A percentile compares a stretch with the other conserved stretches of the same genome.
phyloP scores from a whole-genome alignment of 2,113 vertebrate genomes.

The Boulengeromyrus knoepffleri region DNA sequence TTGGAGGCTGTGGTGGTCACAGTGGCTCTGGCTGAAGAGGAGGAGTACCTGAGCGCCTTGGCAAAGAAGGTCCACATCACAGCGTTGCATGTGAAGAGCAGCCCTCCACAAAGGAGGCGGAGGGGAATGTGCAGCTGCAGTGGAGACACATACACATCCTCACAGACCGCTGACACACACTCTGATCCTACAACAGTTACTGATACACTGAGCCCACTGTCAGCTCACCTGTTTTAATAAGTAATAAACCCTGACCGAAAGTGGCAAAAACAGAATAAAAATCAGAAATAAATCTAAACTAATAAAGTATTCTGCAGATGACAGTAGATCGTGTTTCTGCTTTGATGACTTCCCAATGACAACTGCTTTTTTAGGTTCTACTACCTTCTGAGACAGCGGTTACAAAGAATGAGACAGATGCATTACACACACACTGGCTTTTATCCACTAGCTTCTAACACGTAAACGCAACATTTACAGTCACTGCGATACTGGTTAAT shows the following conservation, averaged over 20 bases:
- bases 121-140: conserved; percentile 66
- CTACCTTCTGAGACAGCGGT: neutral
- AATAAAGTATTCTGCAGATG: neutral
- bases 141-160: neutral
- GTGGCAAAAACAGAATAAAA: neutral
- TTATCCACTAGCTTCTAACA: neutral
- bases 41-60: conserved; percentile 76
- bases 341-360: neutral
- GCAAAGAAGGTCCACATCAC: conserved; percentile 92
- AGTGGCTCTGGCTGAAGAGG: conserved; percentile 77
- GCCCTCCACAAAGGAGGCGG: conserved; percentile 54
- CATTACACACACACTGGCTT: neutral
- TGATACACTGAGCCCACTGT: neutral
- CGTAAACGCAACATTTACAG: neutral
- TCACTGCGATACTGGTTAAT: neutral
- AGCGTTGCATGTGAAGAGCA: conserved; percentile 68
- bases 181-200: neutral
- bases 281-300: neutral
- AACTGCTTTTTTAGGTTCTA: neutral
- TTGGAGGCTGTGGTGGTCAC: conserved; percentile 79
- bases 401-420: neutral
- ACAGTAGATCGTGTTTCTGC: neutral
- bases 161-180: neutral
- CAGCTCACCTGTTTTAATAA: neutral
- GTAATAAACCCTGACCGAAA: neutral